phyloP scores from a whole-genome alignment of 2,888 invertebrate genomes.

The Drosophila borborema region DNA sequence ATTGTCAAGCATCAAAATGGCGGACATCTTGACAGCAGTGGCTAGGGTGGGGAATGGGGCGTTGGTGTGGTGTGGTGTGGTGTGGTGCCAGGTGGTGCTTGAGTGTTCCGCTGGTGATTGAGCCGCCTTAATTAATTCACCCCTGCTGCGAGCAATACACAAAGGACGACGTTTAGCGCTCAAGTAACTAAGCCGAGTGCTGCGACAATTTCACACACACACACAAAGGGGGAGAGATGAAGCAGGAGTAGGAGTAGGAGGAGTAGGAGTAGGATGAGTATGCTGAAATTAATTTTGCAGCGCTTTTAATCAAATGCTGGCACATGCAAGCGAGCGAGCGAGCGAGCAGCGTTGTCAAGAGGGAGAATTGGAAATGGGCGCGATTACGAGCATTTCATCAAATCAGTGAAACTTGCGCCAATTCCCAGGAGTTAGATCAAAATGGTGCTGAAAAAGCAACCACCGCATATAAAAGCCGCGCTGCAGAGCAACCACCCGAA shows the following conservation, averaged over 20 bases:
- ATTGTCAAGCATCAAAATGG: constrained; percentile 66
- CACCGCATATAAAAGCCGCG: constrained; percentile 23
- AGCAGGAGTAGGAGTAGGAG: background rate
- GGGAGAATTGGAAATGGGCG: constrained; percentile 61
- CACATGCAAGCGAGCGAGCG: constrained; percentile 70
- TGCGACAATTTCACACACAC: constrained; percentile 63
- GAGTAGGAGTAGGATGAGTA: background rate
- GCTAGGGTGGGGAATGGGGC: background rate
- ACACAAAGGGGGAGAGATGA: background rate
- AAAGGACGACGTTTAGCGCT: constrained; percentile 72
- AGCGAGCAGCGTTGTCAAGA: constrained; percentile 24
- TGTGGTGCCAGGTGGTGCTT: background rate
- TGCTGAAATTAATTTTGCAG: constrained; percentile 74
- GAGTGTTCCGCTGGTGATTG: constrained; percentile 34
- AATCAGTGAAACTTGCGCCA: constrained; percentile 58
- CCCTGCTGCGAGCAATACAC: constrained; percentile 49
- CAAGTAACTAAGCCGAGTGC: constrained; percentile 55
- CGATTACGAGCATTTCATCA: constrained; percentile 69
- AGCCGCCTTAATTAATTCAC: constrained; percentile 74
- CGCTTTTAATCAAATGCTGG: constrained; percentile 83
- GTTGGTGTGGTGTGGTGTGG: background rate
- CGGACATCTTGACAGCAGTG: constrained; percentile 56
- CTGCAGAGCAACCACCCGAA: constrained; percentile 23
- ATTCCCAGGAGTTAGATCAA: constrained; percentile 74
- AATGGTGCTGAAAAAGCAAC: constrained; percentile 60